Base-by-base conservation (phyloP, 2,797 vertebrate species). In the Cryptoprocta ferox region DNA sequence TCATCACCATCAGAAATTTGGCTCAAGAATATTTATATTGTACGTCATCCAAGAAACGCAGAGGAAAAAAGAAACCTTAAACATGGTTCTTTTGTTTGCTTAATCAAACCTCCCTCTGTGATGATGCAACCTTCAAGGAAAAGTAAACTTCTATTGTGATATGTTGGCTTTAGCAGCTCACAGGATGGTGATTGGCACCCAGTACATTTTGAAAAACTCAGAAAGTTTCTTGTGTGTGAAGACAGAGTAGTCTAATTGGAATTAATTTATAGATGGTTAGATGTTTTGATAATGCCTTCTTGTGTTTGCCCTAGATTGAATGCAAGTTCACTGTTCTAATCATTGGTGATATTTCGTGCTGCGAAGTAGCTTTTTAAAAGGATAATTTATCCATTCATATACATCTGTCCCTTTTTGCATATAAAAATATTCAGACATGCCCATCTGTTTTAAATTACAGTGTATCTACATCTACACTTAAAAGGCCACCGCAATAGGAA, bases 1-100 rank as follows among this genome's bases (percentile, higher is more conserved):
- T 97, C 97, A 96, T 98, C 98, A 97, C 97, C 96, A 97, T 98
- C 98, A 98, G 98, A 98, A 98, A 98, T 98, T 98, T 98, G 98
- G 98, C 98, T 98, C 97, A 97, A 91, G 97, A 98, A 97, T 98
- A 98, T 99, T 99, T 99, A 97, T 98, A 94, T 99, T 98, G 98
- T 98, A 98, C 93, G 0, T 97, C 94, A 97, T 98, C 98, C 98
- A 99, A 98, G 98, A 98, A 98, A 98, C 63, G 97, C 98, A 98
- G 93, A 98, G 97, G 98, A 97, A 91, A 98, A 97, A 98, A 97
- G 98, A 97, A 97, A 93, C 98, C 98, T 98, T 98, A 97, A 98
- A 98, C 98, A 97, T 98, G 97, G 97, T 98, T 99, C 97, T 98
- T 98, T 98, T 98, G 98, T 98, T 98, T 98, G 97, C 98, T 97